Base-by-base conservation (phyloP, 2,888 invertebrate genomes). In the Ariolimax columbianus region DNA sequence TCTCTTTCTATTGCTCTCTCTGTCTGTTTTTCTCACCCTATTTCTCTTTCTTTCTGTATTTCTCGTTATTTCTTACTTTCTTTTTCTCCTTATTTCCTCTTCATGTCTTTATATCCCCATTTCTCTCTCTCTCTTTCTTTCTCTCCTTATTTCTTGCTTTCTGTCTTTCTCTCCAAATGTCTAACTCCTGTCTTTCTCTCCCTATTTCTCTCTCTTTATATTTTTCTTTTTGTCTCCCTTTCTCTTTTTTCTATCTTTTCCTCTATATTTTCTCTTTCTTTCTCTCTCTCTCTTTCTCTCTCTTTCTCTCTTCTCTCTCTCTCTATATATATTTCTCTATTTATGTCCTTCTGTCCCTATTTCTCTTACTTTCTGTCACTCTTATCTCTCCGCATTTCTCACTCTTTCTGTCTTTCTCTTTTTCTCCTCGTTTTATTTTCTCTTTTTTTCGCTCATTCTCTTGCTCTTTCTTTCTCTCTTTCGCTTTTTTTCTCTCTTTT, bases 401-500 rank as follows among this genome's bases (percentile, higher is more conserved):
- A 26, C 38, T 30, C 59, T 40, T 38, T 68, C 40, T n/a, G 43
- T 63, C 19, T 30, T 9, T 6, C 40, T 19, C 77, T 7, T 9
- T 19, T 19, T 6, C 51, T 70, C 55, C 33, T 7, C 14, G 47
- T 47, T 47, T 14, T 11, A 11, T 47, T 7, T 36, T 72, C 38
- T 26, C 70, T 82, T 55, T 72, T 23, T 14, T 7, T 23, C 33
- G 33, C 72, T 36, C 72, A 33, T 55, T 72, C 81, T 80, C 9
- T 66, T 38, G 9, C 81, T 47, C 38, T 0, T 38, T 51, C 36
- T 19, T 36, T 51, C 36, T 19, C 51, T 72, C 47, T 38, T n/a
- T 43, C 30, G 17, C 30, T 17, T 19, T 47, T 40, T 7, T 19
- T 19, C 0, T 30, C 17, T 11, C 33, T 38, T 36, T 63, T 17